Evolutionary conservation across 2,888 invertebrate genomes (phyloP).

Genomic region (Onchidella celtica): DNA sequence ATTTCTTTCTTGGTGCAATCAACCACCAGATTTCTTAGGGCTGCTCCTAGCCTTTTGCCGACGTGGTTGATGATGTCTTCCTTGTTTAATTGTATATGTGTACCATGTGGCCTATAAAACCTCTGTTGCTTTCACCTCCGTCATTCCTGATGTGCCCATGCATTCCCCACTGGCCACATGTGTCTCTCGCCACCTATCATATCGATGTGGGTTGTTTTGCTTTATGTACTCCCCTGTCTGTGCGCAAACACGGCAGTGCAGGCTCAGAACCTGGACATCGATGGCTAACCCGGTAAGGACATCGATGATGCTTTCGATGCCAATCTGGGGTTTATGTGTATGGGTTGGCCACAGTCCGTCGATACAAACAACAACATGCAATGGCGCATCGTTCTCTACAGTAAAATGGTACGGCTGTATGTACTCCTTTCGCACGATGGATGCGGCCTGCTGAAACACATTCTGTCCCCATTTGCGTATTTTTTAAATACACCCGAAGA

Average conservation of each 20-base stretch:
- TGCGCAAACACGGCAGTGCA: slow-evolving; percentile 19
- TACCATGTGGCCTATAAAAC: slow-evolving; percentile 15
- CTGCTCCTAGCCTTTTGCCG: slow-evolving; percentile 31
- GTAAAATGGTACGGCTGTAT: not conserved
- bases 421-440: slow-evolving; percentile 1
- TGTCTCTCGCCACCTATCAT: not conserved
- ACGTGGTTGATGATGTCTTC: slow-evolving; percentile 28
- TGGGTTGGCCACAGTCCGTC: slow-evolving; percentile 28
- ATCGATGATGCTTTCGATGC: slow-evolving; percentile 35
- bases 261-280: slow-evolving; percentile 5
- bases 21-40: slow-evolving; percentile 32
- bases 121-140: slow-evolving; percentile 32
- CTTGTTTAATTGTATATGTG: not conserved
- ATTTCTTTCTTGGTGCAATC: slow-evolving; percentile 30
- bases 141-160: slow-evolving; percentile 30
- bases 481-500: not conserved
- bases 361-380: slow-evolving; percentile 21
- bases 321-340: slow-evolving; percentile 27
- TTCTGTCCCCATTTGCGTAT: not conserved
- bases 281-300: slow-evolving; percentile 26
- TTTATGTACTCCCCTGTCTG: not conserved
- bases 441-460: not conserved
- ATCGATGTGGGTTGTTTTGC: not conserved
- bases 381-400: not conserved
- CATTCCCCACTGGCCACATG: not conserved